These are phyloP conservation scores for Dorcus parallelipipedus DNA, from an alignment of 2,888 invertebrate species.

Conservation along the genomic window DNA sequence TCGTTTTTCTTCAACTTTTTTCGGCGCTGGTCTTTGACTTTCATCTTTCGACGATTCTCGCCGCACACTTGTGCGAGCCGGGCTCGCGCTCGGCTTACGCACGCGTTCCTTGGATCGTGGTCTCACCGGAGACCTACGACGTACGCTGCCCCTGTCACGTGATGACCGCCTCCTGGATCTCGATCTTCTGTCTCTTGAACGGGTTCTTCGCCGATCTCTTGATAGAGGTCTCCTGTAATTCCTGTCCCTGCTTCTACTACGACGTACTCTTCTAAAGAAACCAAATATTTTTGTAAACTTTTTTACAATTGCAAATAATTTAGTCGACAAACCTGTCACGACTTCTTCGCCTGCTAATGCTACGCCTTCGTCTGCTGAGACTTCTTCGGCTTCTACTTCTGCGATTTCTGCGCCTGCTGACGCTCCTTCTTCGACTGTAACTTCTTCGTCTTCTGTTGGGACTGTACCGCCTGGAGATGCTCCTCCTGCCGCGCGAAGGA, in stretches of 20 bases:
- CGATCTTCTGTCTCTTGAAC: conserved; percentile 46
- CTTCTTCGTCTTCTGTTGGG: conserved; percentile 39
- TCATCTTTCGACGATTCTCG: conserved; percentile 34
- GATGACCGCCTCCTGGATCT: conserved; percentile 42
- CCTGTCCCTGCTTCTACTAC: conserved; percentile 45
- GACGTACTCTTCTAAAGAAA: conserved; percentile 34
- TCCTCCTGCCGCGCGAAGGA: conserved; percentile 32
- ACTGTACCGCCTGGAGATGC: conserved; percentile 39
- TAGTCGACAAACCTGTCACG: conserved; percentile 35
- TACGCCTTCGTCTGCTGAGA: conserved; percentile 44
- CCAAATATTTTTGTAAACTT: not conserved
- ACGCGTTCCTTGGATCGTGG: conserved; percentile 32
- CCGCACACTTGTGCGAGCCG: conserved; percentile 34
- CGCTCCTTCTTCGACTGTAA: conserved; percentile 33
- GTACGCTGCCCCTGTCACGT: conserved; percentile 36
- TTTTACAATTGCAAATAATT: too few relatives aligned
- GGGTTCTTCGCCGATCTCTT: conserved; percentile 34
- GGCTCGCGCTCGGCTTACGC: conserved; percentile 45
- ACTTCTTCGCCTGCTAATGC: conserved; percentile 39
- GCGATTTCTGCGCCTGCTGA: conserved; percentile 39
- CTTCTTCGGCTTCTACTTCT: conserved; percentile 36
- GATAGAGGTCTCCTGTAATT: conserved; percentile 37
- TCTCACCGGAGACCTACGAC: conserved; percentile 46
- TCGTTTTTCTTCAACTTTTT: conserved; percentile 33
- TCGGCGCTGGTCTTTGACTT: conserved; percentile 13